Conservation (phyloP, 1,140 invertebrate species). For the Gonatopus flavifemur region DNA sequence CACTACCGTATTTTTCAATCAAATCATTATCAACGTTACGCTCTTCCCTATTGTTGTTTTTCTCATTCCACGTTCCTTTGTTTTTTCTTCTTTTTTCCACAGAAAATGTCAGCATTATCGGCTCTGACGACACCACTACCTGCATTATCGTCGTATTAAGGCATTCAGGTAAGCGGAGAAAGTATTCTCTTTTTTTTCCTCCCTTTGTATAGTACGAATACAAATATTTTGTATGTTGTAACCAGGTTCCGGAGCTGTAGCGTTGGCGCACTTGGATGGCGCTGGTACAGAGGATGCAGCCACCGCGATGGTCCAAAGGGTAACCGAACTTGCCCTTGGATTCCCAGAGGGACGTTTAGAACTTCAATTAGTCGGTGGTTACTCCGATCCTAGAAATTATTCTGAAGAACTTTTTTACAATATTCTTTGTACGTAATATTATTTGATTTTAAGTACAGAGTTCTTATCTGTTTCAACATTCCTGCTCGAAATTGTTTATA, state of each 20-base stretch:
- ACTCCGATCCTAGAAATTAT: constrained; percentile 77
- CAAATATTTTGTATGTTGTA: constrained; percentile 5
- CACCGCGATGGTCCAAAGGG: constrained; percentile 74
- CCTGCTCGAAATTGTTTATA: too few relatives aligned
- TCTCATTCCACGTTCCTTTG: neutral
- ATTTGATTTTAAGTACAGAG: too few relatives aligned
- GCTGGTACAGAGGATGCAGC: constrained; percentile 81
- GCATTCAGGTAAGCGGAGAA: constrained; percentile 78
- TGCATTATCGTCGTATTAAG: constrained; percentile 88
- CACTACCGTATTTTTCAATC: too few relatives aligned
- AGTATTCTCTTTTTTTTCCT: neutral
- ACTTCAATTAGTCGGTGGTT: constrained; percentile 87
- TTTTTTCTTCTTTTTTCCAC: constrained; percentile 28
- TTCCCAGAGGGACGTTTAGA: constrained; percentile 86
- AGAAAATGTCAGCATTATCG: constrained; percentile 87
- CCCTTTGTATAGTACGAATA: neutral
- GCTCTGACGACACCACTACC: constrained; percentile 92
- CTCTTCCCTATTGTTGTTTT: neutral
- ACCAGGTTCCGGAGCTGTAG: constrained; percentile 82
- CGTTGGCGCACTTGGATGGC: constrained; percentile 87
- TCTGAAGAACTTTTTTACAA: constrained; percentile 89
- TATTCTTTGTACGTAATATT: constrained; percentile 83
- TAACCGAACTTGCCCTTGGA: constrained; percentile 80
- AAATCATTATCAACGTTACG: too few relatives aligned
- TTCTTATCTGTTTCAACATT: too few relatives aligned